Conservation (phyloP, 2,888 invertebrate species). For the Diachrysia chrysitis region DNA sequence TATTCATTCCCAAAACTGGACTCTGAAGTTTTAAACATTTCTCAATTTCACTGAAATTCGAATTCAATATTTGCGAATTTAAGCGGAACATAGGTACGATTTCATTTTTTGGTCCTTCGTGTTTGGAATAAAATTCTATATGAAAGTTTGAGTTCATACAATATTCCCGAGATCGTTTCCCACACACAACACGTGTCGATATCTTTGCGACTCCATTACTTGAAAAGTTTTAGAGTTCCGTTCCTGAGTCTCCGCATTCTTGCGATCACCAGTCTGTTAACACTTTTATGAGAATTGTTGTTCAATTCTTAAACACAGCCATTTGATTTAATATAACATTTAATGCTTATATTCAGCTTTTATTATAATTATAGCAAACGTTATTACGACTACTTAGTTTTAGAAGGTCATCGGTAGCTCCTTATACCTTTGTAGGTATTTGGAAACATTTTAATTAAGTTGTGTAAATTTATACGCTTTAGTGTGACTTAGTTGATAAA, state of each 20-base stretch:
- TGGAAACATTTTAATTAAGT: constrained; percentile 1
- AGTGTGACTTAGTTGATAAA: constrained; percentile 11
- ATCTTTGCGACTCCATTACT: constrained; percentile 10
- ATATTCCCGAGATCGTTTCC: neutral
- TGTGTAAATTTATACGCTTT: neutral
- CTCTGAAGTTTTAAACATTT: neutral
- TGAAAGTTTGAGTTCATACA: neutral
- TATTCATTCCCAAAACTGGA: constrained; percentile 9
- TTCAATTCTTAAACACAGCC: neutral
- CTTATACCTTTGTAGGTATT: neutral
- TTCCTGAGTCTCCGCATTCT: constrained; percentile 5
- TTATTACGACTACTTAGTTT: no score
- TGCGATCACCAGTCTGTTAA: neutral
- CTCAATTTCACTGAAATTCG: constrained; percentile 6
- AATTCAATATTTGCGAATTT: constrained; percentile 6
- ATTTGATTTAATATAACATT: neutral
- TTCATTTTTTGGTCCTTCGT: neutral
- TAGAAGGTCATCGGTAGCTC: no score
- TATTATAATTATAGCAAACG: no score
- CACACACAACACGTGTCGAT: constrained; percentile 5
- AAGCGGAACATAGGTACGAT: neutral
- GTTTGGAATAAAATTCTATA: neutral
- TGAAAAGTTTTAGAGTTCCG: constrained; percentile 9
- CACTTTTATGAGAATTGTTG: neutral
- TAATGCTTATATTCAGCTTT: no score